These are phyloP conservation scores for Todus mexicanus DNA, from an alignment of 2,797 vertebrate genomes.

Conservation along the genomic window DNA sequence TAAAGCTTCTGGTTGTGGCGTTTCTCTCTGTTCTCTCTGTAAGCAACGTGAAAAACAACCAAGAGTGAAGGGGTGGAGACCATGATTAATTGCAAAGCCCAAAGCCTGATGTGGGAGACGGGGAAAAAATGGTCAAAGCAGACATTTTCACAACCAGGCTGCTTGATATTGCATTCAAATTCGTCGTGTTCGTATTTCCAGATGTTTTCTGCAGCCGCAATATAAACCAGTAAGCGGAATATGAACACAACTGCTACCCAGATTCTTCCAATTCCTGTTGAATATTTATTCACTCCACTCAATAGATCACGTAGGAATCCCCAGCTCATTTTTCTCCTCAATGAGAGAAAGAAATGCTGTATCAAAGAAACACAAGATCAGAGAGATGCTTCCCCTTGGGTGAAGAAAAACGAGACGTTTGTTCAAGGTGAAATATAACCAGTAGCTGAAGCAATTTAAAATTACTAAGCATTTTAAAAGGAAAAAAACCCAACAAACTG, in stretches of 20 bases:
- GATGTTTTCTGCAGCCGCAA: conserved; percentile 84
- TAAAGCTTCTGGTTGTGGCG: conserved; percentile 76
- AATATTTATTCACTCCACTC: conserved; percentile 88
- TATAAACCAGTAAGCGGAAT: conserved; percentile 85
- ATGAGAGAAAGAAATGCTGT: conserved; percentile 23
- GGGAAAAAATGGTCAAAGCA: conserved; percentile 91
- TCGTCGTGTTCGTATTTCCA: conserved; percentile 88
- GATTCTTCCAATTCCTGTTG: conserved; percentile 83
- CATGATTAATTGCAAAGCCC: conserved; percentile 89
- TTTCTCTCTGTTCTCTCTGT: conserved; percentile 80
- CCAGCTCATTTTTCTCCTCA: conserved; percentile 85
- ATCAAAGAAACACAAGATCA: conserved; percentile 39
- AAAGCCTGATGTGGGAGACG: conserved; percentile 85
- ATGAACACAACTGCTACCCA: conserved; percentile 87
- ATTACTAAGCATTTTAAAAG: neutral
- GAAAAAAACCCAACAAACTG: neutral
- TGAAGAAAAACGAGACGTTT: neutral
- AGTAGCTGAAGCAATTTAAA: neutral
- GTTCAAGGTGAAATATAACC: neutral
- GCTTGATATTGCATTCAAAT: conserved; percentile 84
- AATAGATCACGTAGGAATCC: conserved; percentile 81
- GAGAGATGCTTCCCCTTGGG: neutral
- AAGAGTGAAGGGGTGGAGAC: conserved; percentile 88
- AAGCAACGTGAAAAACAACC: conserved; percentile 86
- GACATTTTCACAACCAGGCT: conserved; percentile 88